Evolutionary conservation across 2,797 vertebrate species (phyloP).

Genomic region (Phalanger gymnotis): DNA sequence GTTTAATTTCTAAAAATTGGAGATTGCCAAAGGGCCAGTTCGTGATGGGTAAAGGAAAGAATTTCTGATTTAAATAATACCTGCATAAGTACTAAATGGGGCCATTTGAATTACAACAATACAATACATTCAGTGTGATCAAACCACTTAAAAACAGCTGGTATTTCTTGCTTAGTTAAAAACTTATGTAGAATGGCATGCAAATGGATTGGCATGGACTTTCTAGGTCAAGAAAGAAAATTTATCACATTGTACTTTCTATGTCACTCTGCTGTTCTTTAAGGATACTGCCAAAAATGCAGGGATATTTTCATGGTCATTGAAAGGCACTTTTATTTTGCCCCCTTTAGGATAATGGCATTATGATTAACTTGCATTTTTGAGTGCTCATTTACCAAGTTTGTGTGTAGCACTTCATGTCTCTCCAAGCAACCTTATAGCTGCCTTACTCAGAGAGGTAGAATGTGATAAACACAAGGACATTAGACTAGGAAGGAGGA

Average conservation of each 20-base stretch:
- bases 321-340: not conserved
- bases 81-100: not conserved
- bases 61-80: not conserved
- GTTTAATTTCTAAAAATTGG: not conserved
- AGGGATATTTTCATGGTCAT: not conserved
- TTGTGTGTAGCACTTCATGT: not conserved
- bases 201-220: not conserved
- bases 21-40: not conserved
- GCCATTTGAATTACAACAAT: not conserved
- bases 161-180: not conserved
- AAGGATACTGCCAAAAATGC: not conserved
- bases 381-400: not conserved
- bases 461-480: not conserved
- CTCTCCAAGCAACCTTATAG: not conserved
- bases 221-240: not conserved
- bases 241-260: not conserved
- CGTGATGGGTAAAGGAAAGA: not conserved
- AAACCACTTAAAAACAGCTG: not conserved
- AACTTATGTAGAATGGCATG: not conserved
- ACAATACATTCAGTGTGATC: not conserved
- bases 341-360: not conserved
- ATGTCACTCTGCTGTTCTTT: not conserved
- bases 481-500: not conserved
- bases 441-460: not conserved
- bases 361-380: not conserved